Evolutionary conservation across 2,113 vertebrate genomes (phyloP).

Genomic region (Trichomycterus rosablanca): DNA sequence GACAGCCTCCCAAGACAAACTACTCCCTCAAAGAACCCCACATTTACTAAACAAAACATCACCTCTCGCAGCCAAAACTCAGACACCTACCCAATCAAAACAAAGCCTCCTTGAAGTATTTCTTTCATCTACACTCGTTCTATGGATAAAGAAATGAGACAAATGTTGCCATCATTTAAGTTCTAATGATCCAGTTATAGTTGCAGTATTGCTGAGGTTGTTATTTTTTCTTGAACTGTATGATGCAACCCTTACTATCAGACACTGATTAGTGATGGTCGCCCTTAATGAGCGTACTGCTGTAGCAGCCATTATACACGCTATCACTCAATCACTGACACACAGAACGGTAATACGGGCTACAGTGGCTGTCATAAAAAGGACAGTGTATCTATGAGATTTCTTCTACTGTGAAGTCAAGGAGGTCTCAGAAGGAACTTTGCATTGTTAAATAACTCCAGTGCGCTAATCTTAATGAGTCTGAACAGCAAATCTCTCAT

Average conservation of each 20-base stretch:
- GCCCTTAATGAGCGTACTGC: conserved; percentile 37
- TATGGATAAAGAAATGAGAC: not conserved
- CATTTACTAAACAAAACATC: conserved; percentile 38
- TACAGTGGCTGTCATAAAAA: conserved; percentile 58
- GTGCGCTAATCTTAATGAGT: conserved; percentile 78
- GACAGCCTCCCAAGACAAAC: conserved; percentile 42
- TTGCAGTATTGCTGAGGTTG: conserved; percentile 8
- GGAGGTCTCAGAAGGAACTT: conserved; percentile 70
- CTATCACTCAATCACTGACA: conserved; percentile 66
- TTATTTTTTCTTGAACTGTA: conserved; percentile 23
- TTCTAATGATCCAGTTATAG: conserved; percentile 24
- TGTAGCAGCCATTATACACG: conserved; percentile 55
- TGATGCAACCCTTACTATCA: conserved; percentile 19
- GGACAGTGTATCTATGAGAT: conserved; percentile 66
- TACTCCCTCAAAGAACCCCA: conserved; percentile 26
- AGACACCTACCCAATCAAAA: conserved; percentile 36
- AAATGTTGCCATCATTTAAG: conserved; percentile 19
- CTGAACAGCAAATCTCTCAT: conserved; percentile 78
- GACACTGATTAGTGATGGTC: no score
- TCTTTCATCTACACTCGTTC: not conserved
- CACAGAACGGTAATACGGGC: conserved; percentile 63
- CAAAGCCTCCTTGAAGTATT: conserved; percentile 2
- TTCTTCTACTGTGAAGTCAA: conserved; percentile 65
- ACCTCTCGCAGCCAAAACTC: conserved; percentile 22
- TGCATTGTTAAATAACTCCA: conserved; percentile 76